Conservation (phyloP, 2,888 invertebrate species). For the Parnassius smintheus region DNA sequence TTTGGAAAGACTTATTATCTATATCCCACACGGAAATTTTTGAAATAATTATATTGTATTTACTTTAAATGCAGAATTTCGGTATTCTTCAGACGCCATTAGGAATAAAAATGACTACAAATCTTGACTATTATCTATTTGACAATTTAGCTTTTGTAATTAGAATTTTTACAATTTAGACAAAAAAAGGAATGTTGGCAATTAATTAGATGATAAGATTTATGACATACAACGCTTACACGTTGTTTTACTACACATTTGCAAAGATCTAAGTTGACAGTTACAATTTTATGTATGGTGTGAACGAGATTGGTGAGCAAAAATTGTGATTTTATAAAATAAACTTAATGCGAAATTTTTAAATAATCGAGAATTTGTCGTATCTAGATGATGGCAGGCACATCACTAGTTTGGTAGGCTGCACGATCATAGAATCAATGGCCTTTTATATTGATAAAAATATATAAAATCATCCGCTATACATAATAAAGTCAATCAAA, state of each 20-base stretch:
- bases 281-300: slow-evolving; percentile 35
- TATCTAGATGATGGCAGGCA: slow-evolving; percentile 41
- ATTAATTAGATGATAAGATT: too few species aligned
- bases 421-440: slow-evolving; percentile 23
- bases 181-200: too few species aligned
- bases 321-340: slow-evolving; percentile 44
- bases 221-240: too few species aligned
- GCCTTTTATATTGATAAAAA: slow-evolving; percentile 1
- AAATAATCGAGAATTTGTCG: slow-evolving; percentile 6
- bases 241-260: slow-evolving; percentile 42
- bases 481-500: not conserved
- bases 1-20: too few species aligned
- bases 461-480: not conserved
- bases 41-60: too few species aligned
- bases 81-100: too few species aligned
- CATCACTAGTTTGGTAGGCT: slow-evolving; percentile 35
- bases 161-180: too few species aligned
- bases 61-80: too few species aligned
- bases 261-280: slow-evolving; percentile 43
- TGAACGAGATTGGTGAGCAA: slow-evolving; percentile 41
- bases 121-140: too few species aligned
- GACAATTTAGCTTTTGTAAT: too few species aligned
- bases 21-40: too few species aligned
- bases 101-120: too few species aligned
- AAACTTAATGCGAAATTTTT: not conserved